Evolutionary conservation across 2,888 invertebrate species (phyloP).

Genomic region (Heliconius aoede): DNA sequence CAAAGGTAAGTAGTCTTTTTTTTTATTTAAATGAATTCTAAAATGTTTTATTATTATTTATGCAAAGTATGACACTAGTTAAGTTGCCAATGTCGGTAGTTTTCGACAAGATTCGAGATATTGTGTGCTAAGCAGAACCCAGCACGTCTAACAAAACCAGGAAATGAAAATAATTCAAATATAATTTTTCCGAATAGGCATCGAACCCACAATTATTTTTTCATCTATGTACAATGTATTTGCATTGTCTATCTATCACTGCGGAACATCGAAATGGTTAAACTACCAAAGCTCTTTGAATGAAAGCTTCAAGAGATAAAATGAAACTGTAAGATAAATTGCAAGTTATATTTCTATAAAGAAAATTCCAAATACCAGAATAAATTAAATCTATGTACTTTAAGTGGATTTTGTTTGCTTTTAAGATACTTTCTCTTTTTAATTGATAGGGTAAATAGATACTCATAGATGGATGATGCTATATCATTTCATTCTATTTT

Average conservation of each 20-base stretch:
- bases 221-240: background rate
- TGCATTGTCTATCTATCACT: background rate
- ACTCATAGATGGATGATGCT: background rate
- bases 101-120: too few species aligned
- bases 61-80: too few species aligned
- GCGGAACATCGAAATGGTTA: background rate
- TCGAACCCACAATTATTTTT: background rate
- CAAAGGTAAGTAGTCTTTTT: too few species aligned
- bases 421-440: background rate
- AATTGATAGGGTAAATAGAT: background rate
- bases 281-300: constrained; percentile 19
- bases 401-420: background rate
- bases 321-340: constrained; percentile 8
- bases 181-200: background rate
- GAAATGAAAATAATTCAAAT: background rate
- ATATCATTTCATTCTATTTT: background rate
- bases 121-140: too few species aligned
- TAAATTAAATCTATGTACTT: background rate
- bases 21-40: too few species aligned
- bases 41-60: too few species aligned
- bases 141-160: too few species aligned
- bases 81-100: too few species aligned
- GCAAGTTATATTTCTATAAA: constrained; percentile 2
- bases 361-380: background rate
- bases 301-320: constrained; percentile 12